Evolutionary conservation across 2,888 invertebrate genomes (phyloP).

Genomic region (Parnassius mnemosyne): DNA sequence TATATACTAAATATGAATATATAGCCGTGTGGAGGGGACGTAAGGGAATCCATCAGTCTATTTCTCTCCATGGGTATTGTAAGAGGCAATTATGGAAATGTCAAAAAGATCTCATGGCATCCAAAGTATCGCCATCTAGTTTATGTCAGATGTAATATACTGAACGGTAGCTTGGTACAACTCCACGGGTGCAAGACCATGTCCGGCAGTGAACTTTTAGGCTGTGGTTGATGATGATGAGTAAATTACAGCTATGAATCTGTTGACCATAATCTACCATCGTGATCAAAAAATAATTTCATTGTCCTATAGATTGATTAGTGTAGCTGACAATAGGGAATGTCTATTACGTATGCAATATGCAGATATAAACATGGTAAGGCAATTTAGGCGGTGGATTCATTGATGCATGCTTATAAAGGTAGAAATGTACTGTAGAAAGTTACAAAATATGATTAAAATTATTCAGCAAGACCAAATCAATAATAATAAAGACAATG

Average conservation of each 20-base stretch:
- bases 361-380: slow-evolving; percentile 1
- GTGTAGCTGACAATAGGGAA: slow-evolving; percentile 20
- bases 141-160: too few relatives aligned
- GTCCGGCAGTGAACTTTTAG: too few relatives aligned
- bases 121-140: too few relatives aligned
- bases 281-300: slow-evolving; percentile 29
- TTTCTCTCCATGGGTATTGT: too few relatives aligned
- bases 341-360: slow-evolving; percentile 5
- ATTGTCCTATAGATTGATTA: slow-evolving; percentile 31
- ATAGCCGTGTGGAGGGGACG: too few relatives aligned
- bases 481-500: slow-evolving; percentile 17
- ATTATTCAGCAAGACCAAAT: slow-evolving; percentile 1
- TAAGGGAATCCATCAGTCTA: too few relatives aligned
- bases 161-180: too few relatives aligned
- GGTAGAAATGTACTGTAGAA: not conserved
- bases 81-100: too few relatives aligned
- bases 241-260: slow-evolving; percentile 1
- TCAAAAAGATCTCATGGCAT: too few relatives aligned
- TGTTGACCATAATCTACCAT: slow-evolving; percentile 3
- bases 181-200: too few relatives aligned
- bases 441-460: slow-evolving; percentile 1
- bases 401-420: too few relatives aligned
- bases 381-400: not conserved
- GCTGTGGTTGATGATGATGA: not conserved
- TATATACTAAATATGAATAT: too few relatives aligned